Base-by-base conservation (phyloP, 2,888 invertebrate species). In the Xestia rhomboidea region DNA sequence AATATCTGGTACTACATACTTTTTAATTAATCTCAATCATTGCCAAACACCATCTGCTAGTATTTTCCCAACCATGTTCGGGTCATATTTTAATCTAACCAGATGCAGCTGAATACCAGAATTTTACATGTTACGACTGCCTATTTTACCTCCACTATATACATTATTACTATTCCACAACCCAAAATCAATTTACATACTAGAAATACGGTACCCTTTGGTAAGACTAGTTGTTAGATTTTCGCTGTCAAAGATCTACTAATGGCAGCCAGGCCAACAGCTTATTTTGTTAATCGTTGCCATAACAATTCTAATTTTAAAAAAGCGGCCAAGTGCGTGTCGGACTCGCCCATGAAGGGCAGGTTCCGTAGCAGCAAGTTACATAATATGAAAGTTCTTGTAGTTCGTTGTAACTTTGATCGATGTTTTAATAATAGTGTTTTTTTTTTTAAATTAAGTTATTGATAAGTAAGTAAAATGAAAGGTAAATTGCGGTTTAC, bases 251-350 rank as follows among this genome's bases (percentile, higher is more conserved):
- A 57, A 57, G 27, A 27, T 15, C 27, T 57, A 27, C 15, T 15
- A 15, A 57, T 60, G 60, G 18, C 27, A 30, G 30, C 18, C 2
- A 7, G 27, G 15, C 18, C 7, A 27, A 57, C 27, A 15, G 2
- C 27, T 27, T 57, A 18, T 57, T 18, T 15, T 7, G 13, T 2
- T 18, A 27, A 57, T 57, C 27, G 0, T 27, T 8, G 8, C 27
- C 8, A 30, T 27, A 60, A 60, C 49, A 24, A 44, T 63, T 68
- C 46, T 63, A 81, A 79, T 73, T 62, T 62, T 5, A 34, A 34
- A 34, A 34, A n/a, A n/a, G n/a, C n/a, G n/a, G n/a, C n/a, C n/a
- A n/a, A n/a, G n/a, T n/a, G n/a, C n/a, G n/a, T n/a, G n/a, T n/a
- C n/a, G n/a, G n/a, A n/a, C n/a, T n/a, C n/a, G n/a, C n/a, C n/a